Conservation (phyloP, 2,888 invertebrate genomes). For the Pterobdella sp. region DNA sequence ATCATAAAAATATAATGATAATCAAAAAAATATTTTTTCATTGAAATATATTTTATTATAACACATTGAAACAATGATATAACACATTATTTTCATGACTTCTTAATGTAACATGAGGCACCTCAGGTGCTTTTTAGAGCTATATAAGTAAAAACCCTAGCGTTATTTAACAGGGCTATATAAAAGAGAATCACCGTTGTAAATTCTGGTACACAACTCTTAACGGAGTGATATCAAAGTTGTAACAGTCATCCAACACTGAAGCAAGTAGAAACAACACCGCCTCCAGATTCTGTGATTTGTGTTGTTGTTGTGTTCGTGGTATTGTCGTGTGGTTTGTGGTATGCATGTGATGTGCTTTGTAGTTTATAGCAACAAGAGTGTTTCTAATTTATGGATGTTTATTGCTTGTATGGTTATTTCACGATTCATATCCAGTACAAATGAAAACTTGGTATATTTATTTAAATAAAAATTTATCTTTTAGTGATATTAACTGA, state of each 20-base stretch:
- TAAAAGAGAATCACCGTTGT: slow-evolving; percentile 35
- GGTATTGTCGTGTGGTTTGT: not conserved
- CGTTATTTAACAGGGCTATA: not conserved
- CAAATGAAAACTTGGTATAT: no score
- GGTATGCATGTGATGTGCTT: not conserved
- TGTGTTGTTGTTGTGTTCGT: not conserved
- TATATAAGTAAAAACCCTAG: no score
- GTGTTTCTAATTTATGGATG: no score
- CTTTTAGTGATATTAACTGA: no score
- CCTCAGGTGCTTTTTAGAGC: no score
- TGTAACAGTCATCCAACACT: slow-evolving; percentile 56
- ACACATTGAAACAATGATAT: not conserved
- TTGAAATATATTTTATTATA: not conserved
- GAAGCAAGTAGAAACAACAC: slow-evolving; percentile 61
- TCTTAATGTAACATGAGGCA: no score
- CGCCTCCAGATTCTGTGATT: slow-evolving; percentile 58
- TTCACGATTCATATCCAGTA: no score
- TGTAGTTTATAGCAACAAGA: no score
- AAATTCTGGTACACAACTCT: slow-evolving; percentile 60
- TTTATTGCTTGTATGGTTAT: no score
- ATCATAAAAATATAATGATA: no score
- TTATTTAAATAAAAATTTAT: no score
- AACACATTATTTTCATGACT: not conserved
- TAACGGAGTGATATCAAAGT: slow-evolving; percentile 57
- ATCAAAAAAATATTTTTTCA: no score